A percentile compares a stretch with the other conserved stretches of the same genome.
phyloP scores from a whole-genome alignment of 1,140 invertebrate species.

The Trichoplusia ni region DNA sequence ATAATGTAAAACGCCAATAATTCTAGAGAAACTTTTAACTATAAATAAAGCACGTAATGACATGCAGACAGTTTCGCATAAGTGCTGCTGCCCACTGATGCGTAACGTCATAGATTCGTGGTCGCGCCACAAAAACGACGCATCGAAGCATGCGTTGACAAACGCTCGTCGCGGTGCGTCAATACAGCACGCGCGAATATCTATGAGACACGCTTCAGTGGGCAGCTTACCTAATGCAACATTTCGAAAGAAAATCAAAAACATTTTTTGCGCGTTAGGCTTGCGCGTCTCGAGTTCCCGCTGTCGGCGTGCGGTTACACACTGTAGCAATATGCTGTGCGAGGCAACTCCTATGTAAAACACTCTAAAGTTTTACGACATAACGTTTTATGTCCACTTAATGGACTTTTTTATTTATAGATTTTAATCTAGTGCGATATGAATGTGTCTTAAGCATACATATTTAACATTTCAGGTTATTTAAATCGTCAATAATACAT shows the following conservation, averaged over 20 bases:
- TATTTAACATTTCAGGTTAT: no score
- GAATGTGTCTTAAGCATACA: no score
- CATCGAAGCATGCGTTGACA: constrained; percentile 25
- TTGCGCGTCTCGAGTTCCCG: no score
- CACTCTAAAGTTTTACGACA: no score
- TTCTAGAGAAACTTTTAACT: constrained; percentile 11
- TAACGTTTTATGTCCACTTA: no score
- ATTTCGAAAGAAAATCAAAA: constrained; percentile 8
- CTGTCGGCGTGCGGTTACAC: no score
- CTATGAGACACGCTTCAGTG: constrained; percentile 13
- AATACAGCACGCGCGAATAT: constrained; percentile 14
- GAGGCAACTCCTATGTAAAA: no score
- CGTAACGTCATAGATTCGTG: constrained; percentile 24
- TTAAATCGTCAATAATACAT: no score
- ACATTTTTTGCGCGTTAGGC: not conserved
- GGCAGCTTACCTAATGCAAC: constrained; percentile 9
- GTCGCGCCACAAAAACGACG: constrained; percentile 10
- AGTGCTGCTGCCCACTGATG: constrained; percentile 4
- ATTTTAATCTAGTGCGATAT: no score
- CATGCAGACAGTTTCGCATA: constrained; percentile 27
- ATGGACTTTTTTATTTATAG: no score
- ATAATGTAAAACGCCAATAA: not conserved
- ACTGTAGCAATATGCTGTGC: no score
- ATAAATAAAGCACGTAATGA: constrained; percentile 17
- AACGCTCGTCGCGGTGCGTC: constrained; percentile 11